Evolutionary conservation across 2,888 invertebrate species (phyloP).

Genomic region (Nymphalis urticae): DNA sequence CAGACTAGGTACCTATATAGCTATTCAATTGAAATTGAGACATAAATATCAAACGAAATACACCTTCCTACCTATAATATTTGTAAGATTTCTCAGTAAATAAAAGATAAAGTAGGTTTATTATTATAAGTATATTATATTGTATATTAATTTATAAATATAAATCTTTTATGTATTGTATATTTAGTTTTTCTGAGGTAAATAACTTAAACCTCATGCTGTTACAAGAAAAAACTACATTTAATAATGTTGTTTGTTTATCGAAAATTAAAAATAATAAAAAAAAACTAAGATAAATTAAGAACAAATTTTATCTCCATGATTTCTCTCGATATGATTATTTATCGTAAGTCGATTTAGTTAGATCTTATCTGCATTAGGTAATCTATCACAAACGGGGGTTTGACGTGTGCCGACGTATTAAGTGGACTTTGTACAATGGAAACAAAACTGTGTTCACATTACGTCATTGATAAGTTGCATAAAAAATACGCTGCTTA

Average conservation of each 20-base stretch:
- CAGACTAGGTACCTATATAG: no score
- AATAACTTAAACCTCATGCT: background rate
- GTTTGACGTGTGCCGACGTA: constrained; percentile 30
- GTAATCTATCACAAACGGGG: constrained; percentile 41
- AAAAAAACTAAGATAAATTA: background rate
- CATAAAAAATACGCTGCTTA: background rate
- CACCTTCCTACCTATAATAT: no score
- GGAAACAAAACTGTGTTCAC: constrained; percentile 1
- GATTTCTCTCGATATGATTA: background rate
- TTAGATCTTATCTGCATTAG: constrained; percentile 45
- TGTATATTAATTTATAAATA: no score
- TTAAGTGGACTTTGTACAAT: constrained; percentile 34
- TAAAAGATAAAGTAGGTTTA: no score
- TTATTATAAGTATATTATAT: no score
- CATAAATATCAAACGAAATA: no score
- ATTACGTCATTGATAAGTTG: background rate
- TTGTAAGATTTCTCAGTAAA: no score
- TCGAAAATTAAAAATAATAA: background rate
- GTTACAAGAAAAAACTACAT: background rate
- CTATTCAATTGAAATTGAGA: no score
- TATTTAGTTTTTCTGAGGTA: background rate
- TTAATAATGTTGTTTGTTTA: background rate
- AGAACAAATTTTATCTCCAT: background rate
- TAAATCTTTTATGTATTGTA: background rate
- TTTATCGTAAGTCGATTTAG: constrained; percentile 14